Base-by-base conservation (phyloP, 2,888 invertebrate species). In the Zaprionus bogoriensis region DNA sequence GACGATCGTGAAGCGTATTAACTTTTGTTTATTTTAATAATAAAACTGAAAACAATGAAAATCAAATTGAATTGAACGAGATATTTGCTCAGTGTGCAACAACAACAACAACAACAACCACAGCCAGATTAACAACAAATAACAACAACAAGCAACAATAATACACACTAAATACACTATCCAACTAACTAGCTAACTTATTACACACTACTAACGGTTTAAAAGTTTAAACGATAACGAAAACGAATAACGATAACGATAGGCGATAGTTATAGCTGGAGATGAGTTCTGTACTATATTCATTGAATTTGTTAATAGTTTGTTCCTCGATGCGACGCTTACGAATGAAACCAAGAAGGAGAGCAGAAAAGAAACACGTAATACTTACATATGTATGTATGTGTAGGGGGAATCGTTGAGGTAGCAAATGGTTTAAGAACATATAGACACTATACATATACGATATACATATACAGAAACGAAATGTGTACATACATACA, bases 311-410 rank as follows among this genome's bases (percentile, higher is more conserved):
- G 67, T 62, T 74, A 62, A 74, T 73, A 65, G 72, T 76, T 77
- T 88, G 86, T 86, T 88, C 88, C 87, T 88, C 70, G 67, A 88
- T 85, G 86, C 80, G 65, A 80, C 58, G 66, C 65, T 77, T 80
- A 55, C 28, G 53, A 48, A 32, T 27, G 57, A 53, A 57, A 46
- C 28, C 17, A 47, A 52, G 17, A 36, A 39, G 17, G 41, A 55
- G 47, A 32, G 9, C 9, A 47, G 6, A n/a, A 62, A 27, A 41
- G 28, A 6, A 25, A 23, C 17, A 17, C 32, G 32, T 14, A 36
- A 6, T 17, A 36, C 32, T 36, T 10, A 30, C 9, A 41, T 9
- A 12, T 20, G 17, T 23, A 9, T 36, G 25, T 41, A 57, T n/a
- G n/a, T n/a, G n/a, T n/a, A 27, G 22, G 12, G 38, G 36, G 46